Evolutionary conservation across 2,888 invertebrate species (phyloP).

Genomic region (Lypha dubia): DNA sequence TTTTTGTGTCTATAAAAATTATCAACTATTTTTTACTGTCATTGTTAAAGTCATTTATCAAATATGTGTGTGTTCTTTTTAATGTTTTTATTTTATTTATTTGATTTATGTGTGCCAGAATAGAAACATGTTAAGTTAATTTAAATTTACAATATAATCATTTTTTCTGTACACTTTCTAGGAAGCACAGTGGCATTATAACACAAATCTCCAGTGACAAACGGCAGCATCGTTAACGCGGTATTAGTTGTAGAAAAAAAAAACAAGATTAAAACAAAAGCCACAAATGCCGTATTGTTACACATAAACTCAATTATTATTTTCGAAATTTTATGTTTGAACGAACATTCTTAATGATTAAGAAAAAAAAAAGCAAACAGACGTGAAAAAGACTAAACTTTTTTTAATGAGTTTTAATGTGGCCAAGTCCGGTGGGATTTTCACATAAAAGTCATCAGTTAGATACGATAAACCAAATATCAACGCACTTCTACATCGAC

Average conservation of each 20-base stretch:
- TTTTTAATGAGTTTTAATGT: slow-evolving; percentile 66
- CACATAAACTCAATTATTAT: slow-evolving; percentile 63
- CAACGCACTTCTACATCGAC: background rate
- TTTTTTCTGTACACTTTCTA: too few relatives aligned
- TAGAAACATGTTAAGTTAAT: background rate
- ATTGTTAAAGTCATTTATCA: too few relatives aligned
- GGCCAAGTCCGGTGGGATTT: slow-evolving; percentile 57
- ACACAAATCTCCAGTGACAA: slow-evolving; percentile 1
- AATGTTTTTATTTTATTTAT: background rate
- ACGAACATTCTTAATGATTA: slow-evolving; percentile 34
- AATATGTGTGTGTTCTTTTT: too few relatives aligned
- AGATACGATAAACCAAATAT: slow-evolving; percentile 5
- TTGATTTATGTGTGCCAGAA: background rate
- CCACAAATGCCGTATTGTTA: slow-evolving; percentile 2
- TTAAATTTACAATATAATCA: background rate
- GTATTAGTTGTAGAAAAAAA: slow-evolving; percentile 40
- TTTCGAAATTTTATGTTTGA: slow-evolving; percentile 34
- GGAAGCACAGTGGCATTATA: background rate
- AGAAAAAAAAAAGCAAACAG: background rate
- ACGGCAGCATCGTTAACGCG: slow-evolving; percentile 15
- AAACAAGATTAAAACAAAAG: background rate
- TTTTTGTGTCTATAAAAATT: too few relatives aligned
- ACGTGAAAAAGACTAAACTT: background rate
- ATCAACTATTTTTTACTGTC: too few relatives aligned
- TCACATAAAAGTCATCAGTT: slow-evolving; percentile 55